Evolutionary conservation across 2,113 vertebrate genomes (phyloP).

Genomic region (Apeltes quadracus): DNA sequence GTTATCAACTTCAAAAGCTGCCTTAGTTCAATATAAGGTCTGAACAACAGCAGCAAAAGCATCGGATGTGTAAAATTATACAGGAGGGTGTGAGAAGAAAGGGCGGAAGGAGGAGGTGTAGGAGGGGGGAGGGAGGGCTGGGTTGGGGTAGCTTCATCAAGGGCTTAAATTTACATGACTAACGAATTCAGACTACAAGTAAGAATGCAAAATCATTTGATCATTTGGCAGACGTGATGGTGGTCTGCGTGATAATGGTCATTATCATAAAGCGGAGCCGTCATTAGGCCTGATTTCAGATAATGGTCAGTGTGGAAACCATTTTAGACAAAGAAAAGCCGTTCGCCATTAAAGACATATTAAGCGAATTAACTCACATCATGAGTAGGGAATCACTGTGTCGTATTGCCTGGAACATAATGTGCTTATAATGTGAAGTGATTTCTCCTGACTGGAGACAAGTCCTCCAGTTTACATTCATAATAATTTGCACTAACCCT

Average conservation of each 20-base stretch:
- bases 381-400: conserved; percentile 71
- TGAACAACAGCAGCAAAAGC: conserved; percentile 61
- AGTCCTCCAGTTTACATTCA: conserved; percentile 62
- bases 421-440: conserved; percentile 77
- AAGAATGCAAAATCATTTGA: conserved; percentile 76
- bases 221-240: conserved; percentile 78
- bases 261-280: conserved; percentile 77
- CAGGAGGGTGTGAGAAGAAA: conserved; percentile 43
- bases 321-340: conserved; percentile 77
- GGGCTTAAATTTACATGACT: conserved; percentile 74
- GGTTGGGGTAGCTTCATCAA: conserved; percentile 61
- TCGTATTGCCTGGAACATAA: conserved; percentile 75
- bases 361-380: conserved; percentile 80
- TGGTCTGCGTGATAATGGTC: conserved; percentile 77
- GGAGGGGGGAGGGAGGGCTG: too few relatives aligned
- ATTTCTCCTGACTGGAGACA: conserved; percentile 75
- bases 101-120: background rate
- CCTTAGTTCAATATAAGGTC: conserved; percentile 67
- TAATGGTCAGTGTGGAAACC: conserved; percentile 80
- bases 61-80: conserved; percentile 65
- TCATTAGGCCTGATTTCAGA: conserved; percentile 82
- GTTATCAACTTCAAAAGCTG: conserved; percentile 74
- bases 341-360: conserved; percentile 80
- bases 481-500: conserved; percentile 64
- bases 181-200: conserved; percentile 70